Conservation (phyloP, 2,797 vertebrate species). For the Sorex maritimensis region DNA sequence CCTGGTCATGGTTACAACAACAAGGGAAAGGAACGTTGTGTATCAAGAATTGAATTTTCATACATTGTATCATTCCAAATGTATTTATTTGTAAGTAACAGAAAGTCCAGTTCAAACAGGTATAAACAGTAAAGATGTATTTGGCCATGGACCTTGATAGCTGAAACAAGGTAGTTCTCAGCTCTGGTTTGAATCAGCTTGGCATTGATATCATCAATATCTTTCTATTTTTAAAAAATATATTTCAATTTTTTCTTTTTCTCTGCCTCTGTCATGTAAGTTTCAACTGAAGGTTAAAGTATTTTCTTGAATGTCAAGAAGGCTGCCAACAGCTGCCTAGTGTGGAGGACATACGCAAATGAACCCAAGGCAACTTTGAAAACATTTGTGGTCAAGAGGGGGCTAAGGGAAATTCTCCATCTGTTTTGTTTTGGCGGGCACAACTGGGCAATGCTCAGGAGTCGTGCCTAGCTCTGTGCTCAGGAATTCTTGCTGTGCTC, state of each 20-base stretch:
- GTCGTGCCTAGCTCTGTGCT: too few relatives aligned
- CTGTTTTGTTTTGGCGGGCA: too few relatives aligned
- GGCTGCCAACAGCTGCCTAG: not conserved
- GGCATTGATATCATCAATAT: not conserved
- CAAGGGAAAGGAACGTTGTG: too few relatives aligned
- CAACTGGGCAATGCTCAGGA: too few relatives aligned
- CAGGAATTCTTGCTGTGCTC: too few relatives aligned
- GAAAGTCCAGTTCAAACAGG: not conserved
- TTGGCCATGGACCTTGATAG: not conserved
- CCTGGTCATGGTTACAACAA: too few relatives aligned
- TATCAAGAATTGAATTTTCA: not conserved
- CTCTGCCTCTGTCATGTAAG: not conserved
- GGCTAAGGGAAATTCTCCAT: not conserved
- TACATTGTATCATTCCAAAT: not conserved
- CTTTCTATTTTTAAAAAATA: not conserved
- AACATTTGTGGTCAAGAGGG: not conserved
- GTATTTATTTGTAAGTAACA: constrained; percentile 9
- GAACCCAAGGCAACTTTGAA: not conserved
- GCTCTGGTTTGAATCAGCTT: not conserved
- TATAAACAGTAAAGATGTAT: not conserved
- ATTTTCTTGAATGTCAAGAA: not conserved
- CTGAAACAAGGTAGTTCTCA: not conserved
- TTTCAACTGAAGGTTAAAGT: not conserved
- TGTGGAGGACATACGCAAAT: not conserved
- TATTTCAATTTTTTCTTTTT: not conserved